Conservation (phyloP, 2,113 vertebrate species). For the Bujurquina vittata region DNA sequence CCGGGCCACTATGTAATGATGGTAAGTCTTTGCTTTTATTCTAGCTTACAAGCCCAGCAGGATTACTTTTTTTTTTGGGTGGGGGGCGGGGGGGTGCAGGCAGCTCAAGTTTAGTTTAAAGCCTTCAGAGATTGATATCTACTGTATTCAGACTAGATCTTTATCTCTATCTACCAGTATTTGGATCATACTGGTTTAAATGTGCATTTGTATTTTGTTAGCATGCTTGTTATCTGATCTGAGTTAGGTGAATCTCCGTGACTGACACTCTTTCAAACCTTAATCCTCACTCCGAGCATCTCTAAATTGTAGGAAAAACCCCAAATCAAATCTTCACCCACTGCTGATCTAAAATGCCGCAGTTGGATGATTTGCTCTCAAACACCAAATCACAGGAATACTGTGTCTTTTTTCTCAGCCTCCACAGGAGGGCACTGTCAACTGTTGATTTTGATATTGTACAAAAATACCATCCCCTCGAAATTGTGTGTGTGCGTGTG, state of each 20-base stretch:
- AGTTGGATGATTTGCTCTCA: background rate
- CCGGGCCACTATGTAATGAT: conserved; percentile 94
- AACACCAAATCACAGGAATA: background rate
- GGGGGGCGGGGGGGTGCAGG: no score
- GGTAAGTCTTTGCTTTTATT: conserved; percentile 81
- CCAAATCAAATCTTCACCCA: background rate
- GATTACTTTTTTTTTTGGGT: no score
- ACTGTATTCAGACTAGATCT: background rate
- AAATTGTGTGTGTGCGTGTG: background rate
- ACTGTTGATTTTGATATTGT: conserved; percentile 42
- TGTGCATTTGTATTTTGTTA: background rate
- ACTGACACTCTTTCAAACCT: background rate
- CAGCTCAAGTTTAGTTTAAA: background rate
- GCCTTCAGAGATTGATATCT: background rate
- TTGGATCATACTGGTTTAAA: background rate
- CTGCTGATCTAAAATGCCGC: background rate
- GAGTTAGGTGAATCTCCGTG: background rate
- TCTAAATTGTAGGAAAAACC: background rate
- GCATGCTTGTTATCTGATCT: background rate
- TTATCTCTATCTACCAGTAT: background rate
- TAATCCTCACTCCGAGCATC: background rate
- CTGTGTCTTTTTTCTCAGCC: conserved; percentile 37
- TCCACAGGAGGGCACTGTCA: conserved; percentile 71
- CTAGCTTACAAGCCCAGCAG: background rate
- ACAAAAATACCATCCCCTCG: conserved; percentile 9